Percentiles rank a stretch among this genome's conserved stretches.
phyloP scores from a whole-genome alignment of 2,888 invertebrate genomes.

The Thelaira solivaga region DNA sequence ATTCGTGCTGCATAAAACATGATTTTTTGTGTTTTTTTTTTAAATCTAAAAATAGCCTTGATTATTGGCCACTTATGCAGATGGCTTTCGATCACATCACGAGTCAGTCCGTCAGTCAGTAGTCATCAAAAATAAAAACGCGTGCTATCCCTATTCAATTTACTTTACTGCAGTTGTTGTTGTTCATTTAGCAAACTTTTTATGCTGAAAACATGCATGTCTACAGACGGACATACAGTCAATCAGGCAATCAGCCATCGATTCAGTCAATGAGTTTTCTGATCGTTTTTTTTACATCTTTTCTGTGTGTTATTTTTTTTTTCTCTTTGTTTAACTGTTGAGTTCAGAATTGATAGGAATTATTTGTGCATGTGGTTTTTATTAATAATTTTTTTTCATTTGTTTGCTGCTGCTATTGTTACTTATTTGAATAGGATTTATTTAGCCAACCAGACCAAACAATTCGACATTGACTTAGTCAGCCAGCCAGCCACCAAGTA shows the following conservation, averaged over 20 bases:
- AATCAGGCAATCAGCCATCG: too few species aligned
- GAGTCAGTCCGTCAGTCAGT: slow-evolving; percentile 51
- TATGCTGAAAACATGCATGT: slow-evolving; percentile 7
- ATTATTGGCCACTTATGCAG: slow-evolving; percentile 53
- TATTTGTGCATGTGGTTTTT: slow-evolving; percentile 32
- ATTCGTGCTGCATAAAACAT: slow-evolving; percentile 23
- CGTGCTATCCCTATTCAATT: slow-evolving; percentile 20
- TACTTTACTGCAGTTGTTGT: too few species aligned
- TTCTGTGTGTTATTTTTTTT: too few species aligned
- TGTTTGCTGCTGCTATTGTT: slow-evolving; percentile 14
- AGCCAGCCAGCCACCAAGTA: neutral
- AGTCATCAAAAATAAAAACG: slow-evolving; percentile 23
- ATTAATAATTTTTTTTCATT: too few species aligned
- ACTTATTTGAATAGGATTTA: slow-evolving; percentile 38
- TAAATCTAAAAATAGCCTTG: slow-evolving; percentile 30
- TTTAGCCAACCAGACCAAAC: neutral
- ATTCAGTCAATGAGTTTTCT: slow-evolving; percentile 7
- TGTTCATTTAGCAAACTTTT: slow-evolving; percentile 31
- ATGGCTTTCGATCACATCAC: slow-evolving; percentile 53
- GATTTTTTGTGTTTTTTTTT: neutral
- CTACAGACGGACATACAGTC: neutral
- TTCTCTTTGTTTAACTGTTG: neutral
- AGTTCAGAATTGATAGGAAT: neutral
- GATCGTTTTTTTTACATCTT: too few species aligned
- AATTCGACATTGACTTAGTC: slow-evolving; percentile 20